Base-by-base conservation (phyloP, 2,888 invertebrate species). In the Euproctis similis region DNA sequence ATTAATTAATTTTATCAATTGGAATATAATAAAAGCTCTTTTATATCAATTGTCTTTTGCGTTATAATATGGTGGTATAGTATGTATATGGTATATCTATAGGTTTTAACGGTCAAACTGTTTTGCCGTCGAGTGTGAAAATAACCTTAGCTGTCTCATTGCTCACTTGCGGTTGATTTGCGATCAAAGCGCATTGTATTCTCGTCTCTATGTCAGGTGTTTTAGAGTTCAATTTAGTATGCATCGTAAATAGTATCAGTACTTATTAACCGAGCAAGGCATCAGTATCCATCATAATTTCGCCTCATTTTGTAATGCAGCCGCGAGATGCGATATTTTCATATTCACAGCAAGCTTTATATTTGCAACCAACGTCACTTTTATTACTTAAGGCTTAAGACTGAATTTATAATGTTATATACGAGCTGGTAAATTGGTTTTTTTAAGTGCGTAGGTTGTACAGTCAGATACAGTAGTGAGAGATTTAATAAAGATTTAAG, bases 211-310 rank as follows among this genome's bases (percentile, higher is more conserved):
- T 28, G 10, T 1, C 1, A 12, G 21, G 24, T 1, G 14, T 2
- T 0, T 14, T 60, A 62, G 28, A 42, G 61, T 42, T 38, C 35
- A 49, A 39, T 58, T 43, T 65, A 21, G 26, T 35, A 34, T 33
- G 36, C 11, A 16, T 16, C 25, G 12, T 24, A 33, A 40, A 52
- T 44, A 57, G 59, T 67, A 65, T 70, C 68, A 65, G 59, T 70
- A 70, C 76, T 80, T 76, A 80, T 77, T 81, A 77, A 74, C 63
- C 62, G n/a, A n/a, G 64, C 75, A 63, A 67, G 68, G 63, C 74
- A 77, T 80, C 75, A 76, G 69, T 75, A 81, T 81, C 75, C 76
- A 82, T 82, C 82, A 81, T 78, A 80, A 81, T 81, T 81, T 71
- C 69, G 74, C 75, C 72, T 80, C 77, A 77, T 78, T 78, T 72